A percentile compares a stretch with the other conserved stretches of the same genome.
phyloP scores from a whole-genome alignment of 2,113 vertebrate species.

The Procapra przewalskii region DNA sequence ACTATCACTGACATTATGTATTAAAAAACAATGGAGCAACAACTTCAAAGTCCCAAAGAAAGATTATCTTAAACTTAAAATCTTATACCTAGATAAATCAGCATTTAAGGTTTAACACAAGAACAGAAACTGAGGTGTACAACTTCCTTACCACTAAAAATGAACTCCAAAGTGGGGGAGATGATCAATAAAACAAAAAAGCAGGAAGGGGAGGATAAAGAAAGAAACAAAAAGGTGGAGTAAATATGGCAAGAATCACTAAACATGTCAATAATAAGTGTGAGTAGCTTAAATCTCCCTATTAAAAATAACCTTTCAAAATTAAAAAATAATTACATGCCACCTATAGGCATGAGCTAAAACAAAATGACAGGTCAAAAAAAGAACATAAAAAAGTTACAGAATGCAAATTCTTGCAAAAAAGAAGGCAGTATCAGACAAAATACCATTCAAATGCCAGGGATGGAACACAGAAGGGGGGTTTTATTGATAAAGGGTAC shows the following conservation, averaged over 20 bases:
- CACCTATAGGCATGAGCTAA: not conserved
- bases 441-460: not conserved
- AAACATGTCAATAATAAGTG: not conserved
- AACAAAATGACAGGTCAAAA: not conserved
- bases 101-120: not conserved
- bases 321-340: not conserved
- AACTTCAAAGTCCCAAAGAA: not conserved
- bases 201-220: not conserved
- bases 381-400: not conserved
- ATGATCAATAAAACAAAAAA: not conserved
- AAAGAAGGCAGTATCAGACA: not conserved
- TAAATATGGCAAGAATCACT: not conserved
- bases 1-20: not conserved
- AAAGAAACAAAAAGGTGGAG: not conserved
- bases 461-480: not conserved
- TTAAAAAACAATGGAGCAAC: not conserved
- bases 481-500: not conserved
- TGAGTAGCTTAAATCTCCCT: not conserved
- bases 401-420: not conserved
- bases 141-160: not conserved
- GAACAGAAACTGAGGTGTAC: not conserved
- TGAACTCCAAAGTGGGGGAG: not conserved
- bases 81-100: constrained; percentile 5
- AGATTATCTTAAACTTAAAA: not conserved
- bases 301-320: constrained; percentile 5